phyloP scores from a whole-genome alignment of 2,797 vertebrate species.

The Trichosurus vulpecula region DNA sequence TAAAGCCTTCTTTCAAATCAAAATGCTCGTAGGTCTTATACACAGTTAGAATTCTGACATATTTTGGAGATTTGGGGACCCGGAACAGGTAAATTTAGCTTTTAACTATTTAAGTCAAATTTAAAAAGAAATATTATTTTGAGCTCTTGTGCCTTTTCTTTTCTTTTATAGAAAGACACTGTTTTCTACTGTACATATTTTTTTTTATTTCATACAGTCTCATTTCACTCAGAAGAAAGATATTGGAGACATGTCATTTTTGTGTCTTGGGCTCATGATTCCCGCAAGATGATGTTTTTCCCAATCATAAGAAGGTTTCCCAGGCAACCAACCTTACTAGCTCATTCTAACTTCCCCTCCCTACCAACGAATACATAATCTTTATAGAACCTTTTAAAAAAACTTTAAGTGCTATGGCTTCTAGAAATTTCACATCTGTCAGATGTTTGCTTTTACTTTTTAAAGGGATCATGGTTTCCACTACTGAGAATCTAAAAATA shows the following conservation, averaged over 20 bases:
- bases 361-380: neutral
- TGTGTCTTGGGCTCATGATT: neutral
- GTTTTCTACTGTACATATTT: neutral
- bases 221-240: neutral
- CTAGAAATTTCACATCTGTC: neutral
- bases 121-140: neutral
- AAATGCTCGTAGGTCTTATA: neutral
- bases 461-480: neutral
- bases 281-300: neutral
- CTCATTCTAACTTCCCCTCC: neutral
- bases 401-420: neutral
- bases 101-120: neutral
- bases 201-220: neutral
- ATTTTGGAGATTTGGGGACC: neutral
- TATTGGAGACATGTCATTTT: neutral
- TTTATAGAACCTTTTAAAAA: neutral
- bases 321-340: neutral
- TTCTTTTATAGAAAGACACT: neutral
- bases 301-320: neutral
- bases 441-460: neutral
- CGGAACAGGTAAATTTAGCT: neutral
- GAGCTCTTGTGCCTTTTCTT: neutral
- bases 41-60: neutral
- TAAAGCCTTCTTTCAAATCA: neutral
- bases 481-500: neutral